phyloP scores from a whole-genome alignment of 2,113 vertebrate genomes.

The Varanus salvator region DNA sequence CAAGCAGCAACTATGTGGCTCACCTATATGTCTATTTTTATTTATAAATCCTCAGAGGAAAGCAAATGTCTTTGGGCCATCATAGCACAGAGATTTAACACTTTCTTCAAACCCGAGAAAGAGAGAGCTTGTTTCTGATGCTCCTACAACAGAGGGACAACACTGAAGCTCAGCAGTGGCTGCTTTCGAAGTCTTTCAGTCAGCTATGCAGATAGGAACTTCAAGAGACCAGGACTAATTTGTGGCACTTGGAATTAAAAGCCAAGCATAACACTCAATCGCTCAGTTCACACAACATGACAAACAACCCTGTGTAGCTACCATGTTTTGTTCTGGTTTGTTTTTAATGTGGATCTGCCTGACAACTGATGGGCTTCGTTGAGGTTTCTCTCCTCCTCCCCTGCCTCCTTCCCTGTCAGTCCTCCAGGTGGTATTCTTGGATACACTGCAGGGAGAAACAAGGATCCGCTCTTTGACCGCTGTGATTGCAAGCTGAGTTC shows the following conservation, averaged over 20 bases:
- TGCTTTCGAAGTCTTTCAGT: background rate
- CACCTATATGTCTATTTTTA: background rate
- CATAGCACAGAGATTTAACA: background rate
- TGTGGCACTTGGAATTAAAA: background rate
- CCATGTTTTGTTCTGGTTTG: too few species aligned
- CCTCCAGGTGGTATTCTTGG: too few species aligned
- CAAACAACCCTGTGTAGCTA: too few species aligned
- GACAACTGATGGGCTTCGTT: too few species aligned
- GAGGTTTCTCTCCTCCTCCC: too few species aligned
- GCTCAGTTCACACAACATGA: too few species aligned
- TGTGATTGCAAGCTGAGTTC: too few species aligned
- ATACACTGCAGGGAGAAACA: too few species aligned
- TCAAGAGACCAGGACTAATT: background rate
- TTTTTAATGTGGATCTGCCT: too few species aligned
- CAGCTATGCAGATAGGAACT: background rate
- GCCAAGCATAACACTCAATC: background rate
- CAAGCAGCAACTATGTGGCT: background rate
- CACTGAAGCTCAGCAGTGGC: background rate
- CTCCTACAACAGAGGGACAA: background rate
- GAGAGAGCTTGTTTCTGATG: background rate
- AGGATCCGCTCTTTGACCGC: too few species aligned
- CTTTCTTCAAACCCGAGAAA: background rate
- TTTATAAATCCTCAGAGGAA: too few species aligned
- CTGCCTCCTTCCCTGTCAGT: too few species aligned
- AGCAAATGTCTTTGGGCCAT: background rate